A percentile compares a stretch with the other conserved stretches of the same genome.
Evolutionary conservation across 1,140 invertebrate species (phyloP).

Genomic region (Notospermus geniculatus): DNA sequence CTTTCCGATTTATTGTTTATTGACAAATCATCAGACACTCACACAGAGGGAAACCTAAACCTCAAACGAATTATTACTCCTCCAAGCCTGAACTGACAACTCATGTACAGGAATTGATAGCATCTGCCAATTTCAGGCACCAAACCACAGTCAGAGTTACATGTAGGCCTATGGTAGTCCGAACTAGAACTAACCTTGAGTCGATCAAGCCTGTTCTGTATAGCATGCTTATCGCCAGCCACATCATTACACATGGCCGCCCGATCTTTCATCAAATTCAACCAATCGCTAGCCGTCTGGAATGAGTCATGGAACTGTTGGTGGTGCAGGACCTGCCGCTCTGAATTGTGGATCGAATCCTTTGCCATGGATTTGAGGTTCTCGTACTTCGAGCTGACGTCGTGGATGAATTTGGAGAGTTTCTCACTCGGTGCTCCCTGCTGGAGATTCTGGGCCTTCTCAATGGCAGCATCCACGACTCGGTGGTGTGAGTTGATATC

Average conservation of each 20-base stretch:
- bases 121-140: too few relatives aligned
- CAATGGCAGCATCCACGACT: conserved; percentile 82
- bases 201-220: conserved; percentile 86
- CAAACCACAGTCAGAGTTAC: too few relatives aligned
- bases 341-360: conserved; percentile 70
- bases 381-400: conserved; percentile 74
- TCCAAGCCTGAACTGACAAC: too few relatives aligned
- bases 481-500: conserved; percentile 87
- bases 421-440: conserved; percentile 65
- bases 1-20: too few relatives aligned
- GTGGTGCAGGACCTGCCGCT: conserved; percentile 82
- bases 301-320: conserved; percentile 55
- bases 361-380: conserved; percentile 44
- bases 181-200: conserved; percentile 62
- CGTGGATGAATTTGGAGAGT: conserved; percentile 54
- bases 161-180: background rate
- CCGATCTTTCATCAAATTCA: conserved; percentile 81
- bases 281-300: conserved; percentile 50
- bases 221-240: conserved; percentile 80
- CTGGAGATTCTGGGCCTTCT: conserved; percentile 76
- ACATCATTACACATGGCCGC: conserved; percentile 84
- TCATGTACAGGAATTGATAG: too few relatives aligned
- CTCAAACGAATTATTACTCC: too few relatives aligned
- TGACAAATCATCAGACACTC: too few relatives aligned
- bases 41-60: too few relatives aligned